Evolutionary conservation across 92 coral and sea anemone genomes (phyloP).

Genomic region (Muricea muricata): DNA sequence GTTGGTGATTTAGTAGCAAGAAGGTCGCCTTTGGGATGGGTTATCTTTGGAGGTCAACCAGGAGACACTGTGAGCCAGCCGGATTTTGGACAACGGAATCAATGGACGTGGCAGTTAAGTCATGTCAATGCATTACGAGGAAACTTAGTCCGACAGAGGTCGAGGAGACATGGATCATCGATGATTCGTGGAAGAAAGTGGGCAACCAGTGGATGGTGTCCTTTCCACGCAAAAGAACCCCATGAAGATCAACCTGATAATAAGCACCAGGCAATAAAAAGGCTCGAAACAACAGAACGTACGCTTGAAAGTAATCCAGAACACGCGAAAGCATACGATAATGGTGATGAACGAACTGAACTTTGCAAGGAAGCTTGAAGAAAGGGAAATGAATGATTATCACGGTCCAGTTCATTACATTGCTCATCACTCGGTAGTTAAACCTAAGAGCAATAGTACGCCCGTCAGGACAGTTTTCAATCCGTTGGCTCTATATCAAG

Average conservation of each 20-base stretch:
- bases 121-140: conserved; percentile 65
- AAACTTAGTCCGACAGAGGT: conserved; percentile 63
- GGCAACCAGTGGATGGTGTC: conserved; percentile 43
- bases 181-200: conserved; percentile 22
- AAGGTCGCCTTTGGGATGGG: conserved; percentile 61
- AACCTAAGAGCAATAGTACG: conserved; percentile 62
- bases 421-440: conserved; percentile 49
- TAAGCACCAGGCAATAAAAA: conserved; percentile 35
- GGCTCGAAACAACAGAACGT: conserved; percentile 26
- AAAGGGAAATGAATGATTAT: conserved; percentile 42
- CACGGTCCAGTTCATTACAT: conserved; percentile 61
- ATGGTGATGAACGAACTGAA: conserved; percentile 56
- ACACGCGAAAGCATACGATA: conserved; percentile 53
- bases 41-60: conserved; percentile 55
- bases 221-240: no score
- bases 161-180: conserved; percentile 53
- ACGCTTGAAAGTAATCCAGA: conserved; percentile 38
- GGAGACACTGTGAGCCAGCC: conserved; percentile 8
- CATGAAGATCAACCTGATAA: no score
- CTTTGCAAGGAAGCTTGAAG: conserved; percentile 52
- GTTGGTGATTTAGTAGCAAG: conserved; percentile 44
- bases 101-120: conserved; percentile 69
- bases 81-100: conserved; percentile 68
- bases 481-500: conserved; percentile 56
- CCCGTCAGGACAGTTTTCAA: conserved; percentile 62